Conservation (phyloP, 2,113 vertebrate species). For the Muntiacus muntjak region DNA sequence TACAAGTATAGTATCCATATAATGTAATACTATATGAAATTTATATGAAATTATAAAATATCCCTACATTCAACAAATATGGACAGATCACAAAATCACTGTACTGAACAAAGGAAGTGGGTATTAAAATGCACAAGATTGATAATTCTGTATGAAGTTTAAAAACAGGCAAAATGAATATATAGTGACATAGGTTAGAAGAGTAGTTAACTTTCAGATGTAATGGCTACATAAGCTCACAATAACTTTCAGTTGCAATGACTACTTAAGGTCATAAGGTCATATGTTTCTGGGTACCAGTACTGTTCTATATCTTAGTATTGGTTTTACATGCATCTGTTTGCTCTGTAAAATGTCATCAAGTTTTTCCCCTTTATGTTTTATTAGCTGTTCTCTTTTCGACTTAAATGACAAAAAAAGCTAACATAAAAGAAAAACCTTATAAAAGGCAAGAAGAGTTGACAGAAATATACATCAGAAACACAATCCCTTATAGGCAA, state of each 20-base stretch:
- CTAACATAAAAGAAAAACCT: not conserved
- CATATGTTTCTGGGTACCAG: not conserved
- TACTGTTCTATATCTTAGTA: not conserved
- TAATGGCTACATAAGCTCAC: not conserved
- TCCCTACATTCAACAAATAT: not conserved
- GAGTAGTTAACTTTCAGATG: not conserved
- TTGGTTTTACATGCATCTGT: not conserved
- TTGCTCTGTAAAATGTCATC: not conserved
- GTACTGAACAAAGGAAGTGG: not conserved
- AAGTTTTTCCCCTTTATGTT: not conserved
- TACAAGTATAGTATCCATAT: not conserved
- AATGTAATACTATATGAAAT: not conserved
- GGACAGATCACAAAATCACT: not conserved
- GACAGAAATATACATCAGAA: conserved; percentile 1
- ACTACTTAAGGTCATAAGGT: not conserved
- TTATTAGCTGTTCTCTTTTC: not conserved
- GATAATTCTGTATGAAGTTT: not conserved
- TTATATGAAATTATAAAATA: not conserved
- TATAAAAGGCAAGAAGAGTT: not conserved
- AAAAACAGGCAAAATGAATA: conserved; percentile 24
- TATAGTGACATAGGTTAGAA: not conserved
- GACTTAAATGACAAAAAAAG: not conserved
- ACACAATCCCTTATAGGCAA: not conserved
- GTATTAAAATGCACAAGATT: not conserved
- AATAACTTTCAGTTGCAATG: not conserved